phyloP scores from a whole-genome alignment of 2,888 invertebrate genomes.

The Sthenelais limicola region DNA sequence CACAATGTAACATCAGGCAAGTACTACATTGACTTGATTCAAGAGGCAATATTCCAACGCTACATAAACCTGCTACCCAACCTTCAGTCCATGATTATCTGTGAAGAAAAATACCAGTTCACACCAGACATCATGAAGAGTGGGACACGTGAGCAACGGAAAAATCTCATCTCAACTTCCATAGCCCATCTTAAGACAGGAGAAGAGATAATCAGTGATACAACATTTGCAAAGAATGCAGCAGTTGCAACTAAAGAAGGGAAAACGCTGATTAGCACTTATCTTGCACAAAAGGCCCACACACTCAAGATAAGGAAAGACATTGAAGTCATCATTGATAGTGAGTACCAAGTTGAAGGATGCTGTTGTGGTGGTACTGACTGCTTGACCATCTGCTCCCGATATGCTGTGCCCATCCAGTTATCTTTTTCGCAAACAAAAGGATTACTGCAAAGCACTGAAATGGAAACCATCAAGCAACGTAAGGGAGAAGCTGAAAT shows the following conservation, averaged over 20 bases:
- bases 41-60: background rate
- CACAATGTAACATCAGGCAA: background rate
- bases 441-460: background rate
- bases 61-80: background rate
- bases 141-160: background rate
- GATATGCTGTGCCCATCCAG: background rate
- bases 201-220: background rate
- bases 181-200: background rate
- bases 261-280: background rate
- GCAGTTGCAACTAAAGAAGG: background rate
- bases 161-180: background rate
- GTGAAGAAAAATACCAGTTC: background rate
- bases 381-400: background rate
- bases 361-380: background rate
- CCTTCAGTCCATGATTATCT: background rate
- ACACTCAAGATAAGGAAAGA: background rate
- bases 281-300: background rate
- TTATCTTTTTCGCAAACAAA: background rate
- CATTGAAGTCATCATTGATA: background rate
- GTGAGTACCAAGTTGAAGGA: background rate
- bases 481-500: constrained; percentile 11
- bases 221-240: background rate
- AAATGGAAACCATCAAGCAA: background rate
- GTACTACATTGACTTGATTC: background rate
- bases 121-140: background rate